Evolutionary conservation across 1,140 invertebrate species (phyloP).

Genomic region (Riptortus pedestris): DNA sequence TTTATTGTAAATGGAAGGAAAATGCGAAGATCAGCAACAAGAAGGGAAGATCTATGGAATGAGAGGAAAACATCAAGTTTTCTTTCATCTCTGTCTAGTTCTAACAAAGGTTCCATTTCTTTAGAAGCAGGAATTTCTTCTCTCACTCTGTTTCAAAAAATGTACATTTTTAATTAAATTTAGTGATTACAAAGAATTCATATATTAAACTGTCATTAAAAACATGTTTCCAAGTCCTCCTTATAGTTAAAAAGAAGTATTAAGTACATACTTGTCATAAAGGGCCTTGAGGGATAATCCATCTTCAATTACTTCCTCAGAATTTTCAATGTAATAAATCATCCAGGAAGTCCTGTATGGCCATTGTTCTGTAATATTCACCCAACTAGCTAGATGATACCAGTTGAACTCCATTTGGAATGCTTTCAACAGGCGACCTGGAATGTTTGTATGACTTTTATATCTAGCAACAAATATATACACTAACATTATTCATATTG

Average conservation of each 20-base stretch:
- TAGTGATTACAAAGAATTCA: neutral
- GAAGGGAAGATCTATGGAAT: slow-evolving; percentile 68
- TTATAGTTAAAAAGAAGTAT: neutral
- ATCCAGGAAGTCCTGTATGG: slow-evolving; percentile 95
- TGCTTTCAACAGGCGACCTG: slow-evolving; percentile 86
- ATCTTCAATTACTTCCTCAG: slow-evolving; percentile 79
- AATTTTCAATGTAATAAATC: slow-evolving; percentile 83
- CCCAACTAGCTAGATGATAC: slow-evolving; percentile 93
- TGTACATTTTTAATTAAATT: slow-evolving; percentile 3
- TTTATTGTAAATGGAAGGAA: slow-evolving; percentile 95
- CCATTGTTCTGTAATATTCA: slow-evolving; percentile 98
- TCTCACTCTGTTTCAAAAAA: slow-evolving; percentile 47
- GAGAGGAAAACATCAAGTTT: slow-evolving; percentile 89
- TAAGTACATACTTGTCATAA: slow-evolving; percentile 72
- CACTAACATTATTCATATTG: too few species aligned
- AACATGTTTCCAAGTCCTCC: neutral
- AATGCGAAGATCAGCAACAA: slow-evolving; percentile 80
- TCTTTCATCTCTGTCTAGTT: slow-evolving; percentile 84
- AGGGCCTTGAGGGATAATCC: slow-evolving; percentile 71
- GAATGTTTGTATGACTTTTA: too few species aligned
- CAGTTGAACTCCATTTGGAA: slow-evolving; percentile 99
- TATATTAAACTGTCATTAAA: neutral
- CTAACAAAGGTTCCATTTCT: slow-evolving; percentile 78
- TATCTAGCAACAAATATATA: slow-evolving; percentile 24
- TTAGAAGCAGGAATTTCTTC: slow-evolving; percentile 71